These are phyloP conservation scores for Trinectes maculatus DNA, from an alignment of 2,113 vertebrate genomes.

Conservation along the genomic window DNA sequence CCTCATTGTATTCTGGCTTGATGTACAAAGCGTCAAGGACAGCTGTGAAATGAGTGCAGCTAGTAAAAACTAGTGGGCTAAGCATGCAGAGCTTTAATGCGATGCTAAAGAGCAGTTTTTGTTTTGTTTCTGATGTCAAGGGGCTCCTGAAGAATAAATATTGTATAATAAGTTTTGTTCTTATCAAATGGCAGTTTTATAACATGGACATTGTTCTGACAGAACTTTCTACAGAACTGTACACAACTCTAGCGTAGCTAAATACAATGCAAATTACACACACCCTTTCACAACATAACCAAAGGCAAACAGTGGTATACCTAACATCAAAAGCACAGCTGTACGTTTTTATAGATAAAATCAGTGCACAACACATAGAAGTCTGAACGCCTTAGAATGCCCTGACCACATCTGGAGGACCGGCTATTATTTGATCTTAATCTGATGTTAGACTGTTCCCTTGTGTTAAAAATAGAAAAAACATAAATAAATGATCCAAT, in stretches of 20 bases:
- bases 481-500: background rate
- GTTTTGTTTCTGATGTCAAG: constrained; percentile 38
- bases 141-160: constrained; percentile 4
- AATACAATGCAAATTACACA: too few species aligned
- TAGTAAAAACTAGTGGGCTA: constrained; percentile 48
- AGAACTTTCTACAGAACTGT: too few species aligned
- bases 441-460: background rate
- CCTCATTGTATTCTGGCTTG: constrained; percentile 43
- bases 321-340: background rate
- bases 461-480: background rate
- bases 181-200: constrained; percentile 46
- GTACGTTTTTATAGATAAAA: background rate
- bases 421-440: background rate
- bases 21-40: constrained; percentile 66
- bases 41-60: constrained; percentile 51
- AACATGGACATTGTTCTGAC: constrained; percentile 12
- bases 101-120: constrained; percentile 29
- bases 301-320: constrained; percentile 21
- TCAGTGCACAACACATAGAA: background rate
- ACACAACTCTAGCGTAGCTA: too few species aligned
- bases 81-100: constrained; percentile 52
- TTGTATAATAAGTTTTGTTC: constrained; percentile 34
- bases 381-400: too few species aligned
- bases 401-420: too few species aligned
- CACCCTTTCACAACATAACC: background rate